phyloP scores from a whole-genome alignment of 2,797 vertebrate genomes.

The Coilia nasus region DNA sequence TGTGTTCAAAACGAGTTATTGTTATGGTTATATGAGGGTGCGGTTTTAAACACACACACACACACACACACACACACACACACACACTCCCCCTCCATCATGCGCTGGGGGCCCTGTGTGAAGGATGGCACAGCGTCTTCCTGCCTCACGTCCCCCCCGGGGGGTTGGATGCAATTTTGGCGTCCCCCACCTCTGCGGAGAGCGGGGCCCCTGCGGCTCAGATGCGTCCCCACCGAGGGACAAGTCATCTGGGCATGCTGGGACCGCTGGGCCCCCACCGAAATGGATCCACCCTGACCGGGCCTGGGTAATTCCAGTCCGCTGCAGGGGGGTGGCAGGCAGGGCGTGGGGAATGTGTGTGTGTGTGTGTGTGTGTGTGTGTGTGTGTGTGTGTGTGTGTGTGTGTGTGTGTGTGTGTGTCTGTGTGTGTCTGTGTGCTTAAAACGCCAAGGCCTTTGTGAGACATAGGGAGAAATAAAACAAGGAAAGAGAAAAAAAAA shows the following conservation, averaged over 20 bases:
- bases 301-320: background rate
- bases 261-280: background rate
- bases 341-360: background rate
- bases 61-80: too few relatives aligned
- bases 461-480: background rate
- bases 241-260: background rate
- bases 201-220: background rate
- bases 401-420: slow-evolving; percentile 25
- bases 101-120: background rate
- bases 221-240: background rate
- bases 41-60: background rate
- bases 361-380: slow-evolving; percentile 25
- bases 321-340: background rate
- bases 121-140: background rate
- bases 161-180: background rate
- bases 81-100: too few relatives aligned
- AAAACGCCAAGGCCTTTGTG: background rate
- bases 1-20: background rate
- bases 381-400: slow-evolving; percentile 20
- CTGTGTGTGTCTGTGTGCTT: background rate
- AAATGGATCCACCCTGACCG: background rate
- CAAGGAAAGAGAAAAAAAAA: too few relatives aligned
- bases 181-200: background rate
- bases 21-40: too few relatives aligned
- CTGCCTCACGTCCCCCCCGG: background rate